These are phyloP conservation scores for Bovichtus diacanthus DNA, from an alignment of 2,797 vertebrate species.

Conservation along the genomic window DNA sequence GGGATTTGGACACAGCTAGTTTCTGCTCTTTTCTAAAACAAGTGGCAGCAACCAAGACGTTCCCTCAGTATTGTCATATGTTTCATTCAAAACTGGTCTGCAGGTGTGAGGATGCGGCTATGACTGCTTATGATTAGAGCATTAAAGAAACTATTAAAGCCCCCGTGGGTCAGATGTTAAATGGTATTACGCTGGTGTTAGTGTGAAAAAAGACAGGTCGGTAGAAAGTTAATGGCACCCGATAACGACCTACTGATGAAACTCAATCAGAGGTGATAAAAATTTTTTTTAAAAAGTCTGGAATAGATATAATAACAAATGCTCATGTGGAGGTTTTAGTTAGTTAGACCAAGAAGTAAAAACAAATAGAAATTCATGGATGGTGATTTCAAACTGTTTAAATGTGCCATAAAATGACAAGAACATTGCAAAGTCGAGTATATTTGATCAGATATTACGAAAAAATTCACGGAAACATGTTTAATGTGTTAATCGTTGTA, in stretches of 20 bases:
- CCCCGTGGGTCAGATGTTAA: too few species aligned
- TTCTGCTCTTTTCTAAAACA: too few species aligned
- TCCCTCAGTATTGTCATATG: too few species aligned
- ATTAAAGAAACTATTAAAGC: neutral
- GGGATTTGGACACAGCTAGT: too few species aligned
- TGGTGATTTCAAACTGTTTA: neutral
- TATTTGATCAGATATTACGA: neutral
- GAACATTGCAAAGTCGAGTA: neutral
- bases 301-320: too few species aligned
- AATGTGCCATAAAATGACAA: neutral
- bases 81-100: too few species aligned
- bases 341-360: neutral
- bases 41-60: too few species aligned
- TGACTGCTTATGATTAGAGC: too few species aligned
- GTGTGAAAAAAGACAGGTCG: neutral
- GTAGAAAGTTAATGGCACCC: too few species aligned
- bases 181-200: neutral
- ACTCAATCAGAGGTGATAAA: neutral
- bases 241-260: neutral
- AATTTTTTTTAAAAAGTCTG: too few species aligned
- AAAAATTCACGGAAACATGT: conserved; percentile 20
- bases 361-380: neutral
- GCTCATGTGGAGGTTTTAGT: neutral
- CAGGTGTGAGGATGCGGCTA: neutral
- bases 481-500: conserved; percentile 19